phyloP scores from a whole-genome alignment of 2,888 invertebrate genomes.

The Melangyna quadrimaculata region DNA sequence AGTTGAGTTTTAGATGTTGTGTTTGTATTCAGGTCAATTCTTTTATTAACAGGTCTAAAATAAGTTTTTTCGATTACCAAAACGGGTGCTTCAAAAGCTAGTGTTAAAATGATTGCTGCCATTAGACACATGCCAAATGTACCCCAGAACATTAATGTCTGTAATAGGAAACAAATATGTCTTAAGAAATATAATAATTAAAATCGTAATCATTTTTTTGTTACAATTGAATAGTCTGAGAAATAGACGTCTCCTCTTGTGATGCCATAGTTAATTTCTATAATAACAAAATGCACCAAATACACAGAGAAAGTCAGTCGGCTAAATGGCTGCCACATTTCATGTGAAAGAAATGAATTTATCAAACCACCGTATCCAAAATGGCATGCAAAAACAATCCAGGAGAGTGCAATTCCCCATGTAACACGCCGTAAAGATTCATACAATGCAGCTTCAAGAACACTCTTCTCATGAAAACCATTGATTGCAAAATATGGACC shows the following conservation, averaged over 20 bases:
- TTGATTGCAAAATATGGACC: constrained; percentile 77
- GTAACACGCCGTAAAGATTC: constrained; percentile 77
- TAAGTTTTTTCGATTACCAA: constrained; percentile 76
- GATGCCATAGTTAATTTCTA: constrained; percentile 43
- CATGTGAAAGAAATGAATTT: constrained; percentile 78
- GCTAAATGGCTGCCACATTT: constrained; percentile 78
- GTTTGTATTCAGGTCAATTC: background rate
- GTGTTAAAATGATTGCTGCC: constrained; percentile 75
- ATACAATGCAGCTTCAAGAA: constrained; percentile 78
- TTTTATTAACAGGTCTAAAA: background rate
- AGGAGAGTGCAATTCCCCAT: constrained; percentile 77
- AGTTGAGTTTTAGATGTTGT: background rate
- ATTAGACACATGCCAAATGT: constrained; percentile 53
- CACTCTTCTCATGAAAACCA: constrained; percentile 73
- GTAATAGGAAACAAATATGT: background rate
- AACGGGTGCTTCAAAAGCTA: constrained; percentile 80
- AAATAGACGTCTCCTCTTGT: constrained; percentile 48
- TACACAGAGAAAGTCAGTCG: constrained; percentile 75
- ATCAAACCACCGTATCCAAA: constrained; percentile 79
- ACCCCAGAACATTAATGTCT: constrained; percentile 66
- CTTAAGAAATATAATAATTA: background rate
- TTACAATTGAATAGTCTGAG: constrained; percentile 63
- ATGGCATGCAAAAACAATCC: constrained; percentile 80
- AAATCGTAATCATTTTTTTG: background rate
- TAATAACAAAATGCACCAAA: constrained; percentile 68